Evolutionary conservation across 2,888 invertebrate genomes (phyloP).

Genomic region (Sisyra terminalis): DNA sequence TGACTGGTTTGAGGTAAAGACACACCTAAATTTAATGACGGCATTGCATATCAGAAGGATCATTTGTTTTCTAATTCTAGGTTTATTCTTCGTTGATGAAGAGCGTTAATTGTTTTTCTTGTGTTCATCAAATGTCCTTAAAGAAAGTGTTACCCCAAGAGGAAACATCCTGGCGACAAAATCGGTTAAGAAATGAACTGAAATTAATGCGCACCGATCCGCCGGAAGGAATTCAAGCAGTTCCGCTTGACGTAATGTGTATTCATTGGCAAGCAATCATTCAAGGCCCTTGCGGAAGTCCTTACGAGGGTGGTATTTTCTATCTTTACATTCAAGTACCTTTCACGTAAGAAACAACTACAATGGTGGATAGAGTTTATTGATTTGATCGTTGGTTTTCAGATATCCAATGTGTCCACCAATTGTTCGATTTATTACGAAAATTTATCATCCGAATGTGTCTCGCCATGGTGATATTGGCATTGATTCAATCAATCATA

Average conservation of each 20-base stretch:
- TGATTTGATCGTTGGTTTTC: conserved; percentile 10
- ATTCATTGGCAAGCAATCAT: conserved; percentile 92
- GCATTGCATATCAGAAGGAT: too few relatives aligned
- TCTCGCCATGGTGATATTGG: conserved; percentile 92
- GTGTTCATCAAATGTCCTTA: conserved; percentile 71
- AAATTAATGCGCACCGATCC: conserved; percentile 55
- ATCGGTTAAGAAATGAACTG: conserved; percentile 63
- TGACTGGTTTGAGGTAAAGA: conserved; percentile 59
- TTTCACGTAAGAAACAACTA: conserved; percentile 36
- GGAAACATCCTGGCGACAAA: conserved; percentile 69
- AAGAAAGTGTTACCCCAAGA: conserved; percentile 48
- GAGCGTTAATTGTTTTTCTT: conserved; percentile 74
- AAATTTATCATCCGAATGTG: conserved; percentile 88
- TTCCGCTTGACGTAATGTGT: conserved; percentile 60
- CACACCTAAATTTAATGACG: not conserved
- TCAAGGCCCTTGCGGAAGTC: conserved; percentile 79
- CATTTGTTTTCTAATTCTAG: conserved; percentile 24
- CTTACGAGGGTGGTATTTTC: conserved; percentile 88
- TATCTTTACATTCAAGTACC: conserved; percentile 83
- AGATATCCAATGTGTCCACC: conserved; percentile 86
- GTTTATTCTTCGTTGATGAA: conserved; percentile 49
- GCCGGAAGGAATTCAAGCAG: conserved; percentile 71
- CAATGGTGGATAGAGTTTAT: not conserved
- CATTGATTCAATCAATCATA: conserved; percentile 87
- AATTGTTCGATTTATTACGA: conserved; percentile 79